Evolutionary conservation across 2,888 invertebrate species (phyloP), one percentile per base, ranked within the genome.

Genomic region (Drosophila sordidapex): DNA sequence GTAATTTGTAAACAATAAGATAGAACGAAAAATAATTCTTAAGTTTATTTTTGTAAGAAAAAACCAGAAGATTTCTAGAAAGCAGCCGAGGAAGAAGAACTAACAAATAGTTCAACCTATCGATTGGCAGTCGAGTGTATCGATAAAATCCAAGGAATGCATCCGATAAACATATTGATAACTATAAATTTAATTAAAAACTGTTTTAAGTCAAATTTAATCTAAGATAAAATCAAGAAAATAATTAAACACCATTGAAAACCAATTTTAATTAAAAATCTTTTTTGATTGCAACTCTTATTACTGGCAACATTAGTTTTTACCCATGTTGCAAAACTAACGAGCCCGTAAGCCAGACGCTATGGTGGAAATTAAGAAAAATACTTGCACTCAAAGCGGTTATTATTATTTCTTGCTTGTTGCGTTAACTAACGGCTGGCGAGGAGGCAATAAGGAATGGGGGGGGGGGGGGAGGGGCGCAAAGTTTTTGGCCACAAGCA

Each of bases 301-400:
- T 10, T 33, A 27, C 67, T 58, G 61, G 15, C 27, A 51, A 15
- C 69, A 54, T 40, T 38, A 65, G 73, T 51, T 68, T 58, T 64
- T 43, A 67, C 66, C 70, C 66, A 68, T 53, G 40, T 58, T 49
- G 48, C 33, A 54, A 67, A 81, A 70, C 66, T 61, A 67, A 59
- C 66, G 69, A 51, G 57, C 59, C 59, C 38, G 52, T 51, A 52
- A 85, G 79, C 43, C 43, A 36, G 7, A 15, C 13, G 70, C 70
- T 68, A 72, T 81, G 69, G 74, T 57, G 56, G 49, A 87, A 84
- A 82, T 89, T 76, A 85, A 89, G 82, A 87, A 87, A 85, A 89
- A 74, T 85, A 80, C 77, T 60, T 49, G 71, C 48, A 38, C 33
- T 68, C 70, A 79, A 82, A 76, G 80, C 77, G 74, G 80, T 79